Evolutionary conservation across 2,113 vertebrate genomes (phyloP), one percentile per base, ranked within the genome.

Genomic region (Megalops atlanticus): DNA sequence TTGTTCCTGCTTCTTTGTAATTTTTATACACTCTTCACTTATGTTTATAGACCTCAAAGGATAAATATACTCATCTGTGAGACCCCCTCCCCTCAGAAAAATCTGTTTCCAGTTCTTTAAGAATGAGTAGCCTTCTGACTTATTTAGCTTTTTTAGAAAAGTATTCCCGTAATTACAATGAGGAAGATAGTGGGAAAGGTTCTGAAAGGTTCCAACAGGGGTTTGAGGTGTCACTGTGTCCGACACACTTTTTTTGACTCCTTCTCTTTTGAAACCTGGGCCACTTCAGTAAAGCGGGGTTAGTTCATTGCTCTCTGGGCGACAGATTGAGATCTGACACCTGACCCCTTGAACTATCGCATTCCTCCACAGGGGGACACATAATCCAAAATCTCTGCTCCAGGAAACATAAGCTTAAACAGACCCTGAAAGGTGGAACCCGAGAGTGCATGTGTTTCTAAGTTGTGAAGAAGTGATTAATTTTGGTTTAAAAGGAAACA

Each of bases 401-500:
- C 41, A 64, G 77, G n/a, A 80, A 33, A 81, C 64, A 24, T 64
- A 75, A 71, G 68, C 41, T 74, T 72, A 52, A 71, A 71, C 49
- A 72, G 54, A 58, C 81, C 68, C 73, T 64, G 36, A 21, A 27
- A 43, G 52, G 35, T 52, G 70, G 38, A 69, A 77, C 36, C 45
- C 35, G 49, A 54, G 38, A 52, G 78, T 75, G 78, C 54, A 82
- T 77, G 78, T 64, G 76, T 77, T 79, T 52, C 40, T 12, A 58
- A 52, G 54, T 31, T 70, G 58, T 78, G 43, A 47, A 70, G 31
- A 41, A 69, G 45, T 77, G 75, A 68, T 77, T 85, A 16, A 45
- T 78, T 74, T 47, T 21, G 43, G 21, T 15, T n/a, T 82, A 43
- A 82, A 74, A 74, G 40, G 79, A 84, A 84, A 52, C 84, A 85